Evolutionary conservation across 2,797 vertebrate species (phyloP), one percentile per base, ranked within the genome.

Genomic region (Cuculus canorus): DNA sequence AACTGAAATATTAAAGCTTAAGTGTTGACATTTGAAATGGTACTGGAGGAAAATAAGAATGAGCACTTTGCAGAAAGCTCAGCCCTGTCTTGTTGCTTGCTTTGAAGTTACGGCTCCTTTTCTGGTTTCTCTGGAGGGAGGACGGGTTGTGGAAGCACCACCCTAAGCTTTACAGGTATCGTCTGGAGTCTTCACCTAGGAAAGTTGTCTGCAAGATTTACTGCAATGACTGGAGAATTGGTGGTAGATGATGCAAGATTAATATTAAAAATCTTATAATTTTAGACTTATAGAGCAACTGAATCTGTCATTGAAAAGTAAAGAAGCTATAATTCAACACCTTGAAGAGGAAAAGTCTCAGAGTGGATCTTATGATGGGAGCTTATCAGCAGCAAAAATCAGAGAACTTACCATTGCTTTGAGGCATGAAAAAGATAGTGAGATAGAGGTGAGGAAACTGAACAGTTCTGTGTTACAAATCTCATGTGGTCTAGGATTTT

Each of bases 201-300:
- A 30, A 35, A 30, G 22, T 4, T 68, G 35, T 60, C 45, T 77
- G 68, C 53, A 73, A 43, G 83, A 61, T 73, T 35, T 70, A 71
- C 39, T 86, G 60, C 60, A 50, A 8, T 73, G 41, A 13, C 52
- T 90, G 59, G 45, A 45, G 63, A 66, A 15, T 6, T 85, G 76
- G 54, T 94, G 64, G 73, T 92, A 89, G 84, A 50, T 90, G 88
- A 93, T 94, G 61, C 88, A 94, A 96, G 91, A 96, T 97, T 96
- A 97, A 96, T 97, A 90, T 94, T 96, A 90, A 93, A 91, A 81
- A 88, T 97, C 82, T 93, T 97, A n/a, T 93, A 13, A 92, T 95
- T 95, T 70, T 95, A 99, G 99, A 78, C 95, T 98, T 88, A 99
- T 99, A 72, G 98, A 99, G 94, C 98, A 98, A 87, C 98, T 99